Percentiles rank a stretch among this genome's conserved stretches.
These are phyloP conservation scores for Listrodromus nycthemerus DNA, from an alignment of 2,888 invertebrate species.

Conservation along the genomic window DNA sequence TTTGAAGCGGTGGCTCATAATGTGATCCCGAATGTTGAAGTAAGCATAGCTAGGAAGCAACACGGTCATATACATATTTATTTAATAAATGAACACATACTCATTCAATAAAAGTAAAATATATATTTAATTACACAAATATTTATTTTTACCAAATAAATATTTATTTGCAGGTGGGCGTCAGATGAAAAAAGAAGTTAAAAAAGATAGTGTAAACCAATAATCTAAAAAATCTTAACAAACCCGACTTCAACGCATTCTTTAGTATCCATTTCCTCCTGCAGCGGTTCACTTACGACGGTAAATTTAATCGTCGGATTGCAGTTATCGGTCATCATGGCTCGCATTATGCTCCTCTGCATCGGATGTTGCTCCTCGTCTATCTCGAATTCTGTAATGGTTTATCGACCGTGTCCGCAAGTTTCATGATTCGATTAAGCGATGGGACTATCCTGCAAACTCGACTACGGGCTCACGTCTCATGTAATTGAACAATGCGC, in stretches of 20 bases:
- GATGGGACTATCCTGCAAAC: not conserved
- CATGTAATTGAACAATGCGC: slow-evolving; percentile 64
- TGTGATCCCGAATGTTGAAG: slow-evolving; percentile 77
- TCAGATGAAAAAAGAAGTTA: too few relatives aligned
- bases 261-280: slow-evolving; percentile 74
- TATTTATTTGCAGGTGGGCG: too few relatives aligned
- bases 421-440: not conserved
- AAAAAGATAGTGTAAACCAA: not conserved
- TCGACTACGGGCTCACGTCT: slow-evolving; percentile 51
- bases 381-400: slow-evolving; percentile 75
- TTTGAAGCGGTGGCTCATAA: slow-evolving; percentile 66
- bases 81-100: too few relatives aligned
- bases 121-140: not conserved
- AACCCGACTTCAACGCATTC: slow-evolving; percentile 81
- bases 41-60: slow-evolving; percentile 73
- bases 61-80: not conserved
- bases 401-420: not conserved
- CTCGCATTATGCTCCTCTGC: slow-evolving; percentile 73
- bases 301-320: slow-evolving; percentile 76
- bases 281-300: slow-evolving; percentile 77
- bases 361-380: slow-evolving; percentile 71
- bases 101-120: too few relatives aligned
- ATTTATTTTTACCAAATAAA: not conserved
- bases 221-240: slow-evolving; percentile 39
- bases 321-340: slow-evolving; percentile 73